Evolutionary conservation across 1,140 invertebrate species (phyloP), one percentile per base, ranked within the genome.

Genomic region (Drosophila yakuba): DNA sequence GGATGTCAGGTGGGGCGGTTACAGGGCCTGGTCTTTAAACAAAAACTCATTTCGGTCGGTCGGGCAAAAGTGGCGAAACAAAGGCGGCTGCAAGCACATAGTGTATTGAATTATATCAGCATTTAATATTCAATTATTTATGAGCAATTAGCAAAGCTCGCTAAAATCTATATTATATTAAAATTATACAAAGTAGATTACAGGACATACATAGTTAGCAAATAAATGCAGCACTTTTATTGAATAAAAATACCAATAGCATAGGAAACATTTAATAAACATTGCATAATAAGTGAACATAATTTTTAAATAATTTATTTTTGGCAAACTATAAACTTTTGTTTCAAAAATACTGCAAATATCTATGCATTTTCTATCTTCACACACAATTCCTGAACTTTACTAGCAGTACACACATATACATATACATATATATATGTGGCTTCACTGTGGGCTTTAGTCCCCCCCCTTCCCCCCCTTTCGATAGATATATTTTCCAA

Each of bases 1-100:
- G 20, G n/a, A 10, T 25, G 44, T 2, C 23, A 10, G 20, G 28
- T 45, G 23, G 41, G 39, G 4, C 25, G 12, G 43, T 38, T 35
- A 20, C n/a, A 35, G 59, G 25, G n/a, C 11, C 59, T 36, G 44
- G 45, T 51, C 64, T 66, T 66, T 68, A 68, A 68, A 25, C 60
- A 20, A 28, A 15, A 36, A 36, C 14, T 43, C 2, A 43, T 67
- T 36, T 63, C 8, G 17, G 23, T 8, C 10, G 51, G 35, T 6
- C 15, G 35, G 0, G 1, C 35, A 10, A n/a, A 54, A 54, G 39
- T 54, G 25, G 1, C 8, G 48, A 4, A 32, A 35, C n/a, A 35
- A 35, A 32, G 8, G 10, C 0, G 12, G 3, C 6, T 28, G 10
- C n/a, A 28, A 28, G 23, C 47, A 25, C 14, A 28, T 48, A 25